phyloP scores from a whole-genome alignment of 2,888 invertebrate species.

The Ochropleura plecta region DNA sequence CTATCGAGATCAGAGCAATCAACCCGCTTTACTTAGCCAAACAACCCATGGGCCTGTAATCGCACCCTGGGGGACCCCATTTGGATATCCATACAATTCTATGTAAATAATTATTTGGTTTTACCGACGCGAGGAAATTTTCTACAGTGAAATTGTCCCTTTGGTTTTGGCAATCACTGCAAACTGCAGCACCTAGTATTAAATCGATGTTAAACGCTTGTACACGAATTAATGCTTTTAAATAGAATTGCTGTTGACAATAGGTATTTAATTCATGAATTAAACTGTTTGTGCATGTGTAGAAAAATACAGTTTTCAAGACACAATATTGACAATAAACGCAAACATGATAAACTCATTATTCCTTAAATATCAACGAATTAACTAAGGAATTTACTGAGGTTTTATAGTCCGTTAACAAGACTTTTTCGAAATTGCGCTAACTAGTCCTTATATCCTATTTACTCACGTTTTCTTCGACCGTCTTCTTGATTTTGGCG shows the following conservation, averaged over 20 bases:
- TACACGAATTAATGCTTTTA: not conserved
- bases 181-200: not conserved
- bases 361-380: too few relatives aligned
- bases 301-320: constrained; percentile 5
- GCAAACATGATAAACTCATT: too few relatives aligned
- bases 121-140: constrained; percentile 3
- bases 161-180: not conserved
- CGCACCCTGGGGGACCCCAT: constrained; percentile 55
- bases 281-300: constrained; percentile 1
- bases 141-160: not conserved
- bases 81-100: constrained; percentile 33
- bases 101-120: constrained; percentile 27
- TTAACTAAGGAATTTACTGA: too few relatives aligned
- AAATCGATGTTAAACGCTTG: not conserved
- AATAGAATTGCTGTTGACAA: not conserved
- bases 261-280: constrained; percentile 1
- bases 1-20: constrained; percentile 55
- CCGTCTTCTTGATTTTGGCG: constrained; percentile 98
- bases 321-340: not conserved
- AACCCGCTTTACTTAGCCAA: constrained; percentile 56
- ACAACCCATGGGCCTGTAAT: constrained; percentile 52
- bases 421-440: not conserved
- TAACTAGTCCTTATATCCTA: constrained; percentile 9
- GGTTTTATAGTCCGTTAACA: too few relatives aligned
- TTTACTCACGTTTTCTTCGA: constrained; percentile 97